Evolutionary conservation across 2,113 vertebrate genomes (phyloP).

Genomic region (Typhlomys cinereus): DNA sequence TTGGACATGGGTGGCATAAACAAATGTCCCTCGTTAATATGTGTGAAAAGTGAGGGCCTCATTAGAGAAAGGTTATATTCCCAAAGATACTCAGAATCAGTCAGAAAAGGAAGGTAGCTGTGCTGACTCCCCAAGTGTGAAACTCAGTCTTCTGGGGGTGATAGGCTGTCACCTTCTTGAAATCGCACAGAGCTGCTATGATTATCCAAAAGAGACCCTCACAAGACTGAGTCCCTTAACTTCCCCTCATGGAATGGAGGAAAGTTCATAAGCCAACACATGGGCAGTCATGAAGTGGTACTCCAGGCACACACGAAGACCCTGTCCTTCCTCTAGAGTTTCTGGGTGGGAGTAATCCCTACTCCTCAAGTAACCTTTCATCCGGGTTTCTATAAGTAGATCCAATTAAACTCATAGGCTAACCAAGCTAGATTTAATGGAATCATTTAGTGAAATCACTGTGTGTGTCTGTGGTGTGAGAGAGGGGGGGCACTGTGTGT

Average conservation of each 20-base stretch:
- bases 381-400: background rate
- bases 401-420: background rate
- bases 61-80: conserved; percentile 19
- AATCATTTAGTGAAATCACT: too few relatives aligned
- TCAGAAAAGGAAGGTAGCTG: background rate
- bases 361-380: background rate
- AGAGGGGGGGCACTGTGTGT: too few relatives aligned
- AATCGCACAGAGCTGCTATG: background rate
- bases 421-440: background rate
- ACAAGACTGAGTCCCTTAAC: background rate
- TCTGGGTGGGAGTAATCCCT: background rate
- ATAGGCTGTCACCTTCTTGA: background rate
- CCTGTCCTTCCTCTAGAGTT: background rate
- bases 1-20: conserved; percentile 16
- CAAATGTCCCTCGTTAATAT: background rate
- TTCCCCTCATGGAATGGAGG: background rate
- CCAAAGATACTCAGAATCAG: conserved; percentile 11
- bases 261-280: background rate
- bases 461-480: too few relatives aligned
- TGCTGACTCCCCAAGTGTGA: background rate
- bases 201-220: background rate
- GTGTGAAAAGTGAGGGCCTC: background rate
- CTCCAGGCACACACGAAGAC: background rate
- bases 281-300: background rate
- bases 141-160: background rate